Base-by-base conservation (phyloP, 1,140 invertebrate genomes). In the Drosophila insularis region DNA sequence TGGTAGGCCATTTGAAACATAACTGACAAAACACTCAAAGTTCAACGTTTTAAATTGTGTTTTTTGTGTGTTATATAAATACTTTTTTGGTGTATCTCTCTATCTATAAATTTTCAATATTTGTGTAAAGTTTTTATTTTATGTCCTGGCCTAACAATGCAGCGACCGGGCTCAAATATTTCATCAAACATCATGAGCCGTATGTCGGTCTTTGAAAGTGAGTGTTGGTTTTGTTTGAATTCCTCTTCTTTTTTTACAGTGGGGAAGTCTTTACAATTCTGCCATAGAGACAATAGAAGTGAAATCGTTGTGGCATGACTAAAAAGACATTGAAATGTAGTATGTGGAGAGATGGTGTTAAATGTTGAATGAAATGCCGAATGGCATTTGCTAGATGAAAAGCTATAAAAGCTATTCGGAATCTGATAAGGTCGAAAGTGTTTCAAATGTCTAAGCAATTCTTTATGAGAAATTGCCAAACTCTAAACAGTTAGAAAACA, bases 191-290 rank as follows among this genome's bases (percentile, higher is more conserved):
- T 90, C 71, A 89, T 90, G 89, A 90, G 66, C 63, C 89, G 89
- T 76, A 90, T 90, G 89, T 79, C 78, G 60, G 65, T 90, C 71
- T 90, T 90, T 69, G 89, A 90, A 81, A 90, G 89, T 90, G 81
- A 90, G 89, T 90, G 50, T 37, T 11, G 27, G 31, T 21, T 21
- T 50, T 14, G 13, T 27, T 27, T 27, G 27, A 27, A 27, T 27
- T 27, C 27, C 27, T 27, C 5, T 27, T 2, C 27, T 0, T 27
- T 27, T 27, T 6, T 27, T 27, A 4, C 27, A 27, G 6, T 27
- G 13, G 14, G 40, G 13, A 43, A 4, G n/a, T 43, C 14, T 43
- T 43, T 14, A 43, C 40, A 14, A 43, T 43, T 43, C 40, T 43
- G 14, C 10, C n/a, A 10, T 21, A 50, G 17, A 55, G 17, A 55